Evolutionary conservation across 2,113 vertebrate genomes (phyloP).

Genomic region (Dipodomys spectabilis): DNA sequence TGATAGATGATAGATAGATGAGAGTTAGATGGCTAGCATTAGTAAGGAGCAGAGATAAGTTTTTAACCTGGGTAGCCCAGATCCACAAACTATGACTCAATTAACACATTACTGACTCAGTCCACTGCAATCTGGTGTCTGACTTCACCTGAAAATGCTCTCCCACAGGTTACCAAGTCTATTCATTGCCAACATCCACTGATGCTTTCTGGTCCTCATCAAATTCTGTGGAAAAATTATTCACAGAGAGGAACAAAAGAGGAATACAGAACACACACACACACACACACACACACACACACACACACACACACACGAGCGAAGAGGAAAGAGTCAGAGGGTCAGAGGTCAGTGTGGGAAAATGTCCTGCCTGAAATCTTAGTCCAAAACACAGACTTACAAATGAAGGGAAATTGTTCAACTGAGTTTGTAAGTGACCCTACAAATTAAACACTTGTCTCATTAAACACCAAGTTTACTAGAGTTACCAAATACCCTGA

Average conservation of each 20-base stretch:
- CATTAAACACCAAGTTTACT: neutral
- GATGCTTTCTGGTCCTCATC: neutral
- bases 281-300: no score
- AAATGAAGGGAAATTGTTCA: neutral
- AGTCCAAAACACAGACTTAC: conserved; percentile 27
- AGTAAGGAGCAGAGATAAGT: neutral
- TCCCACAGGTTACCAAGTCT: neutral
- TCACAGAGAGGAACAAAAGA: neutral
- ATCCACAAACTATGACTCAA: neutral
- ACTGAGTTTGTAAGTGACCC: neutral
- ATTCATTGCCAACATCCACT: neutral
- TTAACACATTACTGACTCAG: neutral
- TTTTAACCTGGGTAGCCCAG: neutral
- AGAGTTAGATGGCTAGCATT: no score
- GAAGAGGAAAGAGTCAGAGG: neutral
- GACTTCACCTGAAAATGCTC: neutral
- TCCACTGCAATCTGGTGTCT: neutral
- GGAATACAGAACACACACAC: neutral
- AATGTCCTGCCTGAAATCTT: neutral
- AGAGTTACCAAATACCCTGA: neutral
- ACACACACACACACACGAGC: no score
- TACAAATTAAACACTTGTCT: neutral
- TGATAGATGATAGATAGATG: no score
- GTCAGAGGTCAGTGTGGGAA: neutral
- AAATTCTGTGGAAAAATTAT: neutral